phyloP scores from a whole-genome alignment of 2,888 invertebrate genomes.

The Meiosimyza decipiens region DNA sequence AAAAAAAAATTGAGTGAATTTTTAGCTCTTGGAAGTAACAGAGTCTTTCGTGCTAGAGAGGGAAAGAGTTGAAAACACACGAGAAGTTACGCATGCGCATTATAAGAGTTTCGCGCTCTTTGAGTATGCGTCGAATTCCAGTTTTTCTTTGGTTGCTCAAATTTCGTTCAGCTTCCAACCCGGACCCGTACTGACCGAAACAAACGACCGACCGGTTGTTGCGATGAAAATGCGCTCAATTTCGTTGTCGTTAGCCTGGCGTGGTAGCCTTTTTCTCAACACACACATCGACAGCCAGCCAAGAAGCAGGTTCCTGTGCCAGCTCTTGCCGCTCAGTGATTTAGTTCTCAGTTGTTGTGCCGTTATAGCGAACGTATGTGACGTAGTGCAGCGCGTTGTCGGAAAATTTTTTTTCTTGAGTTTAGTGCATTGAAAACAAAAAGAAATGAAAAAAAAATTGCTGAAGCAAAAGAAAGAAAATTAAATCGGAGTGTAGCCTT shows the following conservation, averaged over 20 bases:
- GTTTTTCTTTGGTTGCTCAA: background rate
- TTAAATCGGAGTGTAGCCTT: slow-evolving; percentile 10
- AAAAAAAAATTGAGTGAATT: too few species aligned
- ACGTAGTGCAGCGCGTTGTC: slow-evolving; percentile 47
- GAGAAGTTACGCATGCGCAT: slow-evolving; percentile 17
- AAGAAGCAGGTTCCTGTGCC: slow-evolving; percentile 50
- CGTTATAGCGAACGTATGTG: slow-evolving; percentile 61
- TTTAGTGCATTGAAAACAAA: slow-evolving; percentile 37
- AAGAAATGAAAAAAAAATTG: slow-evolving; percentile 25
- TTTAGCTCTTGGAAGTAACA: background rate
- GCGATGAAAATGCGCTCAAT: background rate
- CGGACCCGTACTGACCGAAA: slow-evolving; percentile 16
- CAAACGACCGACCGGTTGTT: background rate
- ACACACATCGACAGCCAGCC: slow-evolving; percentile 1
- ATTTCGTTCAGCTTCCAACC: slow-evolving; percentile 23
- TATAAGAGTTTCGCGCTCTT: background rate
- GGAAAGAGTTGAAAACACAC: background rate
- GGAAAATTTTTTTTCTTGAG: slow-evolving; percentile 39
- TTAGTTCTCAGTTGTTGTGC: slow-evolving; percentile 66
- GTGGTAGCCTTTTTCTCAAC: background rate
- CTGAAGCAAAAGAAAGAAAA: slow-evolving; percentile 35
- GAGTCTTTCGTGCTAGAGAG: slow-evolving; percentile 5
- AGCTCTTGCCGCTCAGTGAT: slow-evolving; percentile 53
- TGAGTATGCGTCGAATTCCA: background rate
- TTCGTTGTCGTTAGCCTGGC: background rate